Conservation (phyloP, 2,113 vertebrate genomes). For the Pelecanoides urinatrix region DNA sequence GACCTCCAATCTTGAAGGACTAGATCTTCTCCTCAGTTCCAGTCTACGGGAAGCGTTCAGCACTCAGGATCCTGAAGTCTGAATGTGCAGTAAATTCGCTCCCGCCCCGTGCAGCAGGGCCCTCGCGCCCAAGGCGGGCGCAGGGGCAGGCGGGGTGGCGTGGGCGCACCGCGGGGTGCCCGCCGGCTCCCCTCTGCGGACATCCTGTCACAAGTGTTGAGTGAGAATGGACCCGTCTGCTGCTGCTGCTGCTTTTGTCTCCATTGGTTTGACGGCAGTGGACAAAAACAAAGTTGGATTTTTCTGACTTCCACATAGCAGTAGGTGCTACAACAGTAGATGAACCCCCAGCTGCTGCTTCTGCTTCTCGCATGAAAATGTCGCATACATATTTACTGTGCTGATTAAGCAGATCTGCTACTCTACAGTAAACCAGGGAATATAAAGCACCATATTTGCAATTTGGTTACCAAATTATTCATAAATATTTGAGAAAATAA, state of each 20-base stretch:
- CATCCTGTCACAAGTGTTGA: accelerated
- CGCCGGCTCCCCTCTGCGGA: accelerated
- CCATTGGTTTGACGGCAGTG: background rate
- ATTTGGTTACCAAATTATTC: background rate
- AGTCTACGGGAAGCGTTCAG: background rate
- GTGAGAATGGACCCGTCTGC: background rate
- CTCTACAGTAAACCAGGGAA: background rate
- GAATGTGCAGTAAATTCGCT: background rate
- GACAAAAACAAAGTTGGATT: accelerated
- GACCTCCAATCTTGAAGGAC: background rate
- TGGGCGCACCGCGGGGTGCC: accelerated
- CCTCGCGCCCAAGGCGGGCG: background rate
- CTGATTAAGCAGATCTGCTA: background rate
- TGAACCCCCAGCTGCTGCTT: background rate
- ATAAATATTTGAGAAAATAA: slow-evolving; percentile 14
- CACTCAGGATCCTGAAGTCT: background rate
- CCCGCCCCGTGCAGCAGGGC: too few relatives aligned
- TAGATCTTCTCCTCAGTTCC: background rate
- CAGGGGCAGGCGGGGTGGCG: background rate
- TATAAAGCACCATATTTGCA: background rate
- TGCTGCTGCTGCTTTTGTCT: background rate
- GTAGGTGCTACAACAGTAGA: background rate
- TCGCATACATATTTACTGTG: background rate
- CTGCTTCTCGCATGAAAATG: background rate
- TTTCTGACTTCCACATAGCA: background rate